Evolutionary conservation across 2,888 invertebrate species (phyloP), one percentile per base, ranked within the genome.

Genomic region (Orchesellides sinensis): DNA sequence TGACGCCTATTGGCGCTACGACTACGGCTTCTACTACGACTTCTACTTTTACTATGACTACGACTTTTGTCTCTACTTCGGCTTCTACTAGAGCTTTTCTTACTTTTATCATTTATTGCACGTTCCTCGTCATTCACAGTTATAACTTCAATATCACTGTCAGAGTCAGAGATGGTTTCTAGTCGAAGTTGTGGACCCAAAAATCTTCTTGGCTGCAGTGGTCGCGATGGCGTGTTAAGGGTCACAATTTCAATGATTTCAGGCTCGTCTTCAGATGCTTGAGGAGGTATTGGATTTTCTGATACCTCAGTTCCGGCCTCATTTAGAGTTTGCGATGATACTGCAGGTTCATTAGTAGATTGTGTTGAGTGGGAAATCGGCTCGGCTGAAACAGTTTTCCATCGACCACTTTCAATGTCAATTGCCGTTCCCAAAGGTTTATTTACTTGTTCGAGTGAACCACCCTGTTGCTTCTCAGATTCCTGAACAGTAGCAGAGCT

Each of bases 341-440:
- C 1, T n/a, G 45, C 49, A 3, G 35, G 19, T 8, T 21, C 63
- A 10, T 59, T 56, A 25, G 70, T 14, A 23, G 23, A 1, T 21
- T n/a, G 29, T n/a, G n/a, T n/a, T n/a, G n/a, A n/a, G n/a, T n/a
- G n/a, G n/a, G n/a, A n/a, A 4, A 17, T 21, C 2, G 68, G 66
- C 25, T 70, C 83, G 1, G 66, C 69, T 0, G 75, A 70, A 29
- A 84, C 66, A 12, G 83, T 80, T 72, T 84, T 84, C 83, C 83
- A 84, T 8, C 75, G 75, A 56, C 83, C 80, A 59, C 75, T 82
- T 4, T 59, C 27, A 5, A 75, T 61, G 61, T 81, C 80, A 8
- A 81, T 56, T 10, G 29, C 32, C 12, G 66, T 32, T 10, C 69
- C 52, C 8, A 54, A 35, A 52, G 66, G 35, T 65, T 85, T 73